Evolutionary conservation across 2,888 invertebrate species (phyloP), one percentile per base, ranked within the genome.

Genomic region (Cybosia mesomella): DNA sequence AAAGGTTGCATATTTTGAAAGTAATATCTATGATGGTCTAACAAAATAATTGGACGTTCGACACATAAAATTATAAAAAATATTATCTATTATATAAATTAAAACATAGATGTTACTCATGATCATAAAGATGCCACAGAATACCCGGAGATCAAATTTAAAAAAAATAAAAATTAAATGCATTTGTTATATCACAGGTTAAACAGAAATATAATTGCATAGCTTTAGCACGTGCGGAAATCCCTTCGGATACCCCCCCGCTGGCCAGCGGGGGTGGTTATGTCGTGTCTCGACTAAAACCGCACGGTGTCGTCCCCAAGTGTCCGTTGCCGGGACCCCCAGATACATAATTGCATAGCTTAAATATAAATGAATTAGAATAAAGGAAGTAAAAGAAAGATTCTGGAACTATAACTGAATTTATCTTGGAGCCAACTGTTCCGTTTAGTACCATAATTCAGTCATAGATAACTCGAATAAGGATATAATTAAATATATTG

Each of bases 71-170:
- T 24, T 24, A 18, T 34, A 11, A 32, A 21, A 49, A 21, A 9
- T 13, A 3, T 24, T 11, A 43, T 13, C 49, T 5, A 24, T 4
- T 39, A 22, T 11, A 53, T 71, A 58, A 70, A 58, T 55, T 43
- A 15, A 58, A 68, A 79, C 79, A 74, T 74, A 73, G 70, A 79
- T 76, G 34, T 80, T 79, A 66, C 75, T 72, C 69, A n/a, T 55
- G 62, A 74, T 72, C 67, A 75, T 73, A 74, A 83, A 87, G 88
- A 85, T 92, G 92, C 87, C 90, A 87, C 89, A 89, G 87, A 86
- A 86, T 78, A 75, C 78, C 55, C 9, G 80, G 74, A 74, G 59
- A 79, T 74, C 71, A 69, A 13, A 55, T n/a, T 28, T 15, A 49
- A 9, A 1, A 49, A 69, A 13, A 55, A 49, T 28, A 4, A 49